Evolutionary conservation across 1,140 invertebrate genomes (phyloP), one percentile per base, ranked within the genome.

Genomic region (Eupeodes corollae): DNA sequence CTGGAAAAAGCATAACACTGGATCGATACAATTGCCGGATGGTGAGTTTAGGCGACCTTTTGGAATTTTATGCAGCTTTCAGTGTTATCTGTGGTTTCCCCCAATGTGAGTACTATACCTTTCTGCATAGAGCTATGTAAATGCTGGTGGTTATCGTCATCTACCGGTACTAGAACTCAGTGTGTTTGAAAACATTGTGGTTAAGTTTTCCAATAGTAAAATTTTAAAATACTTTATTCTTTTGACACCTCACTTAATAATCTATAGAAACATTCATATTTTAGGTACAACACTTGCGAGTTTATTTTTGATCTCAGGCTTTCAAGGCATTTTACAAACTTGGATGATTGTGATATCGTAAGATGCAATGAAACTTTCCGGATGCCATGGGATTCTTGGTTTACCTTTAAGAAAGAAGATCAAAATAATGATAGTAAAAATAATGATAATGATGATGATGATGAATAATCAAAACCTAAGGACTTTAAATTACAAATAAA

Each of bases 31-130:
- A 51, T 61, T 60, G 55, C 62, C 58, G 42, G 63, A 66, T 48
- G 63, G 63, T 18, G 62, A 66, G 52, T 66, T 66, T 42, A 63
- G 59, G 54, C 63, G 63, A 26, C 63, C 63, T 31, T 65, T 63
- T 52, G 63, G 63, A 34, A 66, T 66, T 56, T 54, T 66, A 49
- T 66, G 63, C 54, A 66, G 59, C 54, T 66, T 65, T 61, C 63
- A 59, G 35, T 66, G 63, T 42, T 61, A 65, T 46, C 58, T 66
- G 45, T 66, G 63, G 63, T 66, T 66, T 58, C 62, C 63, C 47
- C 63, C 63, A 44, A 59, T 63, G 63, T 66, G 59, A 65, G 63
- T 65, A 26, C n/a, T 5, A 26, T 26, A 26, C 21, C n/a, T n/a
- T n/a, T n/a, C n/a, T n/a, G n/a, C n/a, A n/a, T n/a, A n/a, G n/a